These are phyloP conservation scores for Eubasilissa regina DNA, from an alignment of 1,140 invertebrate species.

Conservation along the genomic window DNA sequence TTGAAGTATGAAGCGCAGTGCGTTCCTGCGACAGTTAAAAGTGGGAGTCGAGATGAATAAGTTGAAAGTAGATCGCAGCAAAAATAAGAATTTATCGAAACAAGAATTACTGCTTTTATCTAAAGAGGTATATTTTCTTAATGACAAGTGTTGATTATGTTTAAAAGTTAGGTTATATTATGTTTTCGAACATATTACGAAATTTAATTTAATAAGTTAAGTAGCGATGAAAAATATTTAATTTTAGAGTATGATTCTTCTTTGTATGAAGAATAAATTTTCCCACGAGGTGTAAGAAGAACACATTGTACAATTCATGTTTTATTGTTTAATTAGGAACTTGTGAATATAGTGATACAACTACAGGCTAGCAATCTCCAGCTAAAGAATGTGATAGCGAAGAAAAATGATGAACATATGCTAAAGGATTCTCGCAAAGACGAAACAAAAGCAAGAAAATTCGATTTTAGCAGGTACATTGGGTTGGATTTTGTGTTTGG, in stretches of 20 bases:
- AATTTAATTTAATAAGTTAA: no score
- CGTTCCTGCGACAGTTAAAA: slow-evolving; percentile 35
- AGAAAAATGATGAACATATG: slow-evolving; percentile 63
- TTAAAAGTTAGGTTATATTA: slow-evolving; percentile 33
- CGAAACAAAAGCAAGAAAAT: slow-evolving; percentile 63
- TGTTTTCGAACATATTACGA: background rate
- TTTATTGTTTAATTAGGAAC: slow-evolving; percentile 66
- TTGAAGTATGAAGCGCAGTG: slow-evolving; percentile 29
- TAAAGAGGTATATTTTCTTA: slow-evolving; percentile 63
- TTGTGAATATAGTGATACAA: slow-evolving; percentile 76
- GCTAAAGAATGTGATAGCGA: slow-evolving; percentile 76
- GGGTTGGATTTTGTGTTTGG: slow-evolving; percentile 54
- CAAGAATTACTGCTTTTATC: slow-evolving; percentile 63
- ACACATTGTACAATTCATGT: no score
- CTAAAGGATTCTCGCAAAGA: slow-evolving; percentile 60
- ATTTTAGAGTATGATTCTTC: no score
- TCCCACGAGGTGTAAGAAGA: no score
- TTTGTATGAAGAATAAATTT: no score
- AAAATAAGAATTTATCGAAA: slow-evolving; percentile 62
- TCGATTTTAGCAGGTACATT: slow-evolving; percentile 76
- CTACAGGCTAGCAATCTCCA: slow-evolving; percentile 78
- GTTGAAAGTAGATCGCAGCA: slow-evolving; percentile 61
- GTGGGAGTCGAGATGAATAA: slow-evolving; percentile 48
- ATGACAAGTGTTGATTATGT: background rate
- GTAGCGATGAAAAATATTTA: no score